These are phyloP conservation scores for Macropodus opercularis DNA, from an alignment of 2,797 vertebrate species.

Conservation along the genomic window DNA sequence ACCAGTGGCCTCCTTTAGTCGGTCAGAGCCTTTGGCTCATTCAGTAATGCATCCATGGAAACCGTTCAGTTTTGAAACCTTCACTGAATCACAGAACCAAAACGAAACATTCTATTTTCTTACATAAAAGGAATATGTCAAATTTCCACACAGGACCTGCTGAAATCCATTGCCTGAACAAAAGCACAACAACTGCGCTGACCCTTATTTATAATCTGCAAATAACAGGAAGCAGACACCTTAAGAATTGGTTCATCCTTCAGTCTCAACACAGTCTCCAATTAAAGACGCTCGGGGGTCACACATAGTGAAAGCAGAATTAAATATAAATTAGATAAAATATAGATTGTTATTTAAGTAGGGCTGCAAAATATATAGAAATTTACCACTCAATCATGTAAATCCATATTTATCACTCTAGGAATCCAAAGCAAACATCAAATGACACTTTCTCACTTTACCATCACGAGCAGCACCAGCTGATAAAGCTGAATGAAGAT, in stretches of 20 bases:
- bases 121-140: neutral
- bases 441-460: neutral
- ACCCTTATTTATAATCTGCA: neutral
- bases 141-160: slow-evolving; percentile 10
- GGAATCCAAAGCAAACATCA: too few relatives aligned
- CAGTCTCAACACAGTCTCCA: neutral
- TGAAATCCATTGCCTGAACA: neutral
- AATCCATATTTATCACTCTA: neutral
- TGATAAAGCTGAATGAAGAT: too few relatives aligned
- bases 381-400: too few relatives aligned
- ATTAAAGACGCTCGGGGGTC: slow-evolving; percentile 16
- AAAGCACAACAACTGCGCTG: neutral
- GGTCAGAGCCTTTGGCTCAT: too few relatives aligned
- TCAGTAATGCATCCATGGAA: too few relatives aligned
- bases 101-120: too few relatives aligned
- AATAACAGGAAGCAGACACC: neutral
- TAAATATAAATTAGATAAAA: neutral
- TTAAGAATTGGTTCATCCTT: slow-evolving; percentile 2
- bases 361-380: neutral
- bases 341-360: neutral
- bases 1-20: too few relatives aligned
- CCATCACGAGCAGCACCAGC: too few relatives aligned
- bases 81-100: too few relatives aligned
- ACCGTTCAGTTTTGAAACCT: too few relatives aligned
- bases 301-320: slow-evolving; percentile 13